These are phyloP conservation scores for Thera obeliscata DNA, from an alignment of 2,888 invertebrate genomes.

Conservation along the genomic window DNA sequence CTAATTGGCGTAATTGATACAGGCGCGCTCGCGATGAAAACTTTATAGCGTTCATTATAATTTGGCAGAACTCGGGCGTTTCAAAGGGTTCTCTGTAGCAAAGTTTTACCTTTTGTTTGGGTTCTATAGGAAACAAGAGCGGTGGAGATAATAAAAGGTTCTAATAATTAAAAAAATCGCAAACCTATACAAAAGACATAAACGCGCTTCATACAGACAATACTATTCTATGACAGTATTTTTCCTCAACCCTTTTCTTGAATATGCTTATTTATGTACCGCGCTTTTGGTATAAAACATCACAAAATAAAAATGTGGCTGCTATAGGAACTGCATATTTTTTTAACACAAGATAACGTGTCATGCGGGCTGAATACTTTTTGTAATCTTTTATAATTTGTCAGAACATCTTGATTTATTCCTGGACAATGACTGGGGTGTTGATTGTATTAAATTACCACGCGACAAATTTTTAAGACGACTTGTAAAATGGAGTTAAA, in stretches of 20 bases:
- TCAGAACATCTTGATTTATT: constrained; percentile 28
- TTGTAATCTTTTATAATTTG: constrained; percentile 1
- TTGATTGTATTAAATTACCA: constrained; percentile 14
- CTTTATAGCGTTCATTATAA: constrained; percentile 24
- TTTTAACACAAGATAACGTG: constrained; percentile 24
- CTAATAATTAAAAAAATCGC: not conserved
- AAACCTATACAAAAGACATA: constrained; percentile 30
- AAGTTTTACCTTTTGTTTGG: constrained; percentile 10
- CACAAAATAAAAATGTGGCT: too few species aligned
- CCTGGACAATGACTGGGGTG: constrained; percentile 9
- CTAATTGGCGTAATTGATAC: constrained; percentile 38
- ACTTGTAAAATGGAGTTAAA: not conserved
- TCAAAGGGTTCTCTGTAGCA: constrained; percentile 16
- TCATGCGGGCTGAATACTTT: constrained; percentile 9
- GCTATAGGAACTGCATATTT: too few species aligned
- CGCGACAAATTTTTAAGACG: constrained; percentile 8
- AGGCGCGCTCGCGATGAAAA: constrained; percentile 21
- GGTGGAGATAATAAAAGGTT: not conserved
- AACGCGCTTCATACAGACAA: constrained; percentile 28
- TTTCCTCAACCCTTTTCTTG: not conserved
- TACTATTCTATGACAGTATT: not conserved
- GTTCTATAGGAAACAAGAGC: not conserved
- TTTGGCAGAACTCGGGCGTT: constrained; percentile 17
- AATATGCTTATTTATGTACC: too few species aligned
- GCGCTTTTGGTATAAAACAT: not conserved